These are phyloP conservation scores for Xiphorhynchus elegans DNA, from an alignment of 2,113 vertebrate species.

Conservation along the genomic window DNA sequence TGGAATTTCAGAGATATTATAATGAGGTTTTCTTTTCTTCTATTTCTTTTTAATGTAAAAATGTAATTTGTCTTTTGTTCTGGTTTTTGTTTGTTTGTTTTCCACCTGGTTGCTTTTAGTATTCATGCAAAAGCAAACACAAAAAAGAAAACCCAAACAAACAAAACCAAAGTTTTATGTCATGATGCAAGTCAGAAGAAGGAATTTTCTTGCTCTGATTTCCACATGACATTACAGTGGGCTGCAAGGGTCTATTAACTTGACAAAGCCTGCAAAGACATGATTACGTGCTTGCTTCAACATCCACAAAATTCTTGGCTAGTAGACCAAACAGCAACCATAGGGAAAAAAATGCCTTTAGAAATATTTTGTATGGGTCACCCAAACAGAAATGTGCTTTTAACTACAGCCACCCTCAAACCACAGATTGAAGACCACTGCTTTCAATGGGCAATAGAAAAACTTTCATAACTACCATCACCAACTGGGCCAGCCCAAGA, in stretches of 20 bases:
- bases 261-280: neutral
- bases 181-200: neutral
- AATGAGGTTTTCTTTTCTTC: neutral
- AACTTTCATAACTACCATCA: neutral
- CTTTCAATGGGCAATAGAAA: neutral
- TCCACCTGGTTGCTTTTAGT: neutral
- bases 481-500: neutral
- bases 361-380: neutral
- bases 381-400: neutral
- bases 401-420: neutral
- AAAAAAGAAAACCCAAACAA: neutral
- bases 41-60: neutral
- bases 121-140: neutral
- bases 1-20: neutral
- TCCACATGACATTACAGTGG: neutral
- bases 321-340: neutral
- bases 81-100: neutral
- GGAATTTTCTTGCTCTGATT: neutral
- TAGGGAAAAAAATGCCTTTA: neutral
- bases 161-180: neutral
- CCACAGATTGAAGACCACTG: neutral
- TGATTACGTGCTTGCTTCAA: neutral
- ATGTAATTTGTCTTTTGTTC: neutral
- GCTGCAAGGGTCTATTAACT: neutral
- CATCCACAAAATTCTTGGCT: neutral